Evolutionary conservation across 2,113 vertebrate species (phyloP), one percentile per base, ranked within the genome.

Genomic region (Aptenodytes patagonicus): DNA sequence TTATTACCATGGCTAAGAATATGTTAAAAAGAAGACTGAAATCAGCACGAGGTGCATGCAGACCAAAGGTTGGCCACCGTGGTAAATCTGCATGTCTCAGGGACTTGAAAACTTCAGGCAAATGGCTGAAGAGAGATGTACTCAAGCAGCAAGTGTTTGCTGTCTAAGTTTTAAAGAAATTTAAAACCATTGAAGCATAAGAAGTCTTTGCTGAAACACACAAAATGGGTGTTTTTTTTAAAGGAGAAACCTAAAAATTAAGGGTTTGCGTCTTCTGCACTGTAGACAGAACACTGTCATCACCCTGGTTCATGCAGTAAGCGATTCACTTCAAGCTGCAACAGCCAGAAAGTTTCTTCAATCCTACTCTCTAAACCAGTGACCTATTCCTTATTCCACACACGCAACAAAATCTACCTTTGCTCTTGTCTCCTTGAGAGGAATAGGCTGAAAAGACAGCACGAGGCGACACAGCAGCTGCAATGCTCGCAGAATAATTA

Each of bases 391-490:
- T 40, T 66, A 31, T 79, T 85, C 34, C 76, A 64, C 5, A 52
- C 8, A 61, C 49, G 26, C 31, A 62, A 46, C 22, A 70, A 57
- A 64, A 61, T 44, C 85, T 95, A 99, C 99, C 99, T 99, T 99
- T 75, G 96, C 95, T 65, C 93, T 52, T 16, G 97, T 89, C 10
- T 97, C 95, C 97, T 99, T 99, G 64, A 99, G 94, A 46, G 99
- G 97, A 97, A 99, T 7, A 7, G 99, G 99, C 93, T 99, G 99
- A 17, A 99, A 97, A 87, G 99, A 99, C 49, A 99, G 83, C 83
- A 99, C 99, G 6, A 99, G 98, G 38, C 99, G 98, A 89, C 98
- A 99, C 51, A 98, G 97, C 20, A 99, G 97, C 78, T 98, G 98
- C 55, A 99, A 95, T 13, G 99, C 99, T 95, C 99, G 98, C 40